A percentile compares a stretch with the other conserved stretches of the same genome.
These are phyloP conservation scores for Drosophila testacea DNA, from an alignment of 2,888 invertebrate species.

Conservation along the genomic window DNA sequence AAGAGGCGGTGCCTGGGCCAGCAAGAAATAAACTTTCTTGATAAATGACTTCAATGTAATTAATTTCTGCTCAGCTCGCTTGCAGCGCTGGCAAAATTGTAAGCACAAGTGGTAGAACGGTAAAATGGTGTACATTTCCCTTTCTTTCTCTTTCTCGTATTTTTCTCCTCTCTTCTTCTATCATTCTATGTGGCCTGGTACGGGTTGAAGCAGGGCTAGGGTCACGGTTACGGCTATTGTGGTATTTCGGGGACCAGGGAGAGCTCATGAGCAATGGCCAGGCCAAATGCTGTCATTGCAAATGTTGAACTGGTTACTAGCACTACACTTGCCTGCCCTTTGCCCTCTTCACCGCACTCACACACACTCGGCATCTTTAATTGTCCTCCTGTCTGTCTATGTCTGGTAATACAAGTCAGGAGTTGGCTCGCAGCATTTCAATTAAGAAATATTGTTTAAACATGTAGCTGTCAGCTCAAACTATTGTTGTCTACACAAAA, in stretches of 20 bases:
- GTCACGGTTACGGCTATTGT: constrained; percentile 20
- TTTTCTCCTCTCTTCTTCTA: background rate
- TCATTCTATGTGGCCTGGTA: background rate
- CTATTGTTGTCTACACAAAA: constrained; percentile 28
- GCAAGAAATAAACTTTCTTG: constrained; percentile 81
- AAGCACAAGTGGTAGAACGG: constrained; percentile 42
- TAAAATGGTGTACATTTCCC: constrained; percentile 7
- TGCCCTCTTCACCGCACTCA: background rate
- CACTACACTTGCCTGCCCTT: constrained; percentile 7
- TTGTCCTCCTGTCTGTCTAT: constrained; percentile 15
- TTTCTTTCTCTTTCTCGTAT: background rate
- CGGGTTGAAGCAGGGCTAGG: constrained; percentile 4
- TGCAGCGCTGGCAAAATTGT: constrained; percentile 67
- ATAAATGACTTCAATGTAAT: constrained; percentile 81
- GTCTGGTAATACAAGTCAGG: constrained; percentile 50
- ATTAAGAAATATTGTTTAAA: constrained; percentile 77
- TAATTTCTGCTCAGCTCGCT: constrained; percentile 78
- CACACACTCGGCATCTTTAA: background rate
- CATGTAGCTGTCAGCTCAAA: constrained; percentile 39
- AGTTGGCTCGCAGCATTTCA: constrained; percentile 70
- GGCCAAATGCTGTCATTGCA: constrained; percentile 73
- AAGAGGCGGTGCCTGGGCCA: constrained; percentile 10
- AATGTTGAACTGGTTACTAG: constrained; percentile 58
- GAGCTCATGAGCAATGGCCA: constrained; percentile 70
- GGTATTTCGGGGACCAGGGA: constrained; percentile 20